Conservation (phyloP, 1,140 invertebrate species). For the Acromyrmex echinatior region DNA sequence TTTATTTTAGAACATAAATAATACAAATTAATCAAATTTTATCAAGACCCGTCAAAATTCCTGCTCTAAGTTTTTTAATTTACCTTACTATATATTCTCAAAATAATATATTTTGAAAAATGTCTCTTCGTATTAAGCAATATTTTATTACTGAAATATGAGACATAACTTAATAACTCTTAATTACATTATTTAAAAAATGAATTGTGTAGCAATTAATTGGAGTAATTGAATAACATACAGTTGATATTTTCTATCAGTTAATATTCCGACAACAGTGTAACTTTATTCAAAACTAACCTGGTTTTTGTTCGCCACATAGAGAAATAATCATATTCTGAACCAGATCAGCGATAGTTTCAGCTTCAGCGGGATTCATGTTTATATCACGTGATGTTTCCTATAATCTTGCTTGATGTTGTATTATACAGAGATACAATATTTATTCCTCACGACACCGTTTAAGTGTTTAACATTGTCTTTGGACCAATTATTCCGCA, state of each 20-base stretch:
- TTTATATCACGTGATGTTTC: not conserved
- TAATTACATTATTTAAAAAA: conserved; percentile 51
- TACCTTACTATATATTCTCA: not conserved
- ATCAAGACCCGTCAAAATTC: not conserved
- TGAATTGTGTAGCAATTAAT: conserved; percentile 46
- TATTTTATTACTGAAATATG: not conserved
- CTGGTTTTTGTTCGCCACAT: conserved; percentile 84
- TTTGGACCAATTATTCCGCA: no score
- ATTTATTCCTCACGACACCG: not conserved
- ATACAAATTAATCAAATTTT: not conserved
- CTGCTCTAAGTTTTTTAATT: not conserved
- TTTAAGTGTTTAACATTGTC: not conserved
- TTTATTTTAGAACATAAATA: not conserved
- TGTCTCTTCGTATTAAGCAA: not conserved
- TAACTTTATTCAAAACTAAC: conserved; percentile 67
- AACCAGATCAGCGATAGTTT: conserved; percentile 83
- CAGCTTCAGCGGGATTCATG: conserved; percentile 81
- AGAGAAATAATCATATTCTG: conserved; percentile 84
- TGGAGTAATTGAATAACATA: not conserved
- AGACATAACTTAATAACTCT: not conserved
- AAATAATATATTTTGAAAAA: conserved; percentile 6
- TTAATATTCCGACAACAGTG: not conserved
- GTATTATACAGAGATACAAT: not conserved
- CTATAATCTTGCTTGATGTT: not conserved
- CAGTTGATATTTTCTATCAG: not conserved